Conservation (phyloP, 2,888 invertebrate genomes). For the Eucriotettix oculatus region DNA sequence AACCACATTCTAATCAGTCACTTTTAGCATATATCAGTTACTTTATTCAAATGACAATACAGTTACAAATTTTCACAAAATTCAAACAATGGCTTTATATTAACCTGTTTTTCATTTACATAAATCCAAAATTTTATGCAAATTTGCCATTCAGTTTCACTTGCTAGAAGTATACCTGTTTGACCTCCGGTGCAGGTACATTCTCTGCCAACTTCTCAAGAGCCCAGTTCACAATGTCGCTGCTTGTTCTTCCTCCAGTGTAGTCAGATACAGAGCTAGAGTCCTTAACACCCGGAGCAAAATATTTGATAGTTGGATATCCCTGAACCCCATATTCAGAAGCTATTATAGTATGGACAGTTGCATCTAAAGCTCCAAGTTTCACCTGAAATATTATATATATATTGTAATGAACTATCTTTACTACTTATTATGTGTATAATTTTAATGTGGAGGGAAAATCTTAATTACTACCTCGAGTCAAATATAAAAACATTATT, state of each 20-base stretch:
- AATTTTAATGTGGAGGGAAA: too few species aligned
- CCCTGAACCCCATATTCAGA: slow-evolving; percentile 23
- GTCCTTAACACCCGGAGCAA: slow-evolving; percentile 58
- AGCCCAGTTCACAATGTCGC: slow-evolving; percentile 84
- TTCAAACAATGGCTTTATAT: too few species aligned
- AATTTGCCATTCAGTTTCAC: too few species aligned
- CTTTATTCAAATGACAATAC: too few species aligned
- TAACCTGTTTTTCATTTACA: too few species aligned
- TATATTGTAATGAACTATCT: too few species aligned
- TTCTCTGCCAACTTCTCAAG: slow-evolving; percentile 74
- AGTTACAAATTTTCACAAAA: too few species aligned
- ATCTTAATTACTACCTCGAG: too few species aligned
- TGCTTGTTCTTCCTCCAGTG: slow-evolving; percentile 78
- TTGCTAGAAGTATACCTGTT: slow-evolving; percentile 36
- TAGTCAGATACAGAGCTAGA: slow-evolving; percentile 49
- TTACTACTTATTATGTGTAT: not conserved
- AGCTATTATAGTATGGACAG: slow-evolving; percentile 59
- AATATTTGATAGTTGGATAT: slow-evolving; percentile 93
- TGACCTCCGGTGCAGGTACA: slow-evolving; percentile 75
- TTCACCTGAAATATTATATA: slow-evolving; percentile 33
- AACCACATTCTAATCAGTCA: too few species aligned
- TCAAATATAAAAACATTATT: too few species aligned
- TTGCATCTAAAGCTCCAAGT: slow-evolving; percentile 91
- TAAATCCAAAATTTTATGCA: too few species aligned
- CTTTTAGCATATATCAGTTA: too few species aligned